Evolutionary conservation across 2,797 vertebrate genomes (phyloP).

Genomic region (Melanogrammus aeglefinus): DNA sequence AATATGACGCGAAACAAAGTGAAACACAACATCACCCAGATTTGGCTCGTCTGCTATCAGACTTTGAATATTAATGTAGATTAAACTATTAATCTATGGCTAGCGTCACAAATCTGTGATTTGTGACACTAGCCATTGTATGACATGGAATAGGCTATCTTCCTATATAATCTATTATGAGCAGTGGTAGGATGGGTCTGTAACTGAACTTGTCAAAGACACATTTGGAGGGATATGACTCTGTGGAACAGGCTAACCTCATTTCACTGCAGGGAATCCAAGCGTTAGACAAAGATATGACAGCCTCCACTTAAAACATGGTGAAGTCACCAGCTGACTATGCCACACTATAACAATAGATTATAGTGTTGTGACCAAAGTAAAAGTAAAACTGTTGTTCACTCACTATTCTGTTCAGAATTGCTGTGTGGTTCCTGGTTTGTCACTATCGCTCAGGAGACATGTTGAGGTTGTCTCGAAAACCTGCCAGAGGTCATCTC

Average conservation of each 20-base stretch:
- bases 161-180: too few species aligned
- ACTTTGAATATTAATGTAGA: background rate
- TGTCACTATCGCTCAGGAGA: slow-evolving; percentile 19
- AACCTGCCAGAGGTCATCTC: slow-evolving; percentile 16
- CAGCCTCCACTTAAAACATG: background rate
- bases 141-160: background rate
- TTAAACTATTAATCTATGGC: too few species aligned
- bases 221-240: background rate
- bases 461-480: slow-evolving; percentile 7
- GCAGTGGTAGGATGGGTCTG: background rate
- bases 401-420: slow-evolving; percentile 18
- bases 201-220: too few species aligned
- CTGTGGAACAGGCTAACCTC: background rate
- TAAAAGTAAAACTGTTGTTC: slow-evolving; percentile 28
- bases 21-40: background rate
- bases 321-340: background rate
- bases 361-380: background rate
- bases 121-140: background rate
- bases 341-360: background rate
- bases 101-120: background rate
- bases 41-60: background rate
- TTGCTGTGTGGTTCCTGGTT: slow-evolving; percentile 17
- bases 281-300: background rate
- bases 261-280: background rate
- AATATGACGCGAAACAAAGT: too few species aligned